Base-by-base conservation (phyloP, 2,888 invertebrate species). In the Cantharis rufa region DNA sequence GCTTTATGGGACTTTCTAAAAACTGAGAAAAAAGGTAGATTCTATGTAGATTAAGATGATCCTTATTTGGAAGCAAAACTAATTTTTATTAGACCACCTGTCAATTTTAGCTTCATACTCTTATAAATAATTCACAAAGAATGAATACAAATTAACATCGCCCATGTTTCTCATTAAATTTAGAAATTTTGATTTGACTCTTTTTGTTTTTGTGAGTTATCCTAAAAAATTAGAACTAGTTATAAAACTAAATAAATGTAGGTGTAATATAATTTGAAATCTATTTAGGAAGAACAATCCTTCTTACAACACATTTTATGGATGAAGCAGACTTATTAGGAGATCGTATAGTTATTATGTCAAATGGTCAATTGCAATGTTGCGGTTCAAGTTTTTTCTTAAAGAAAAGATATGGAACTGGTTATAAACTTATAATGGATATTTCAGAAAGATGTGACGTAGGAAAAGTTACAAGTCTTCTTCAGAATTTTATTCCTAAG, bases 241-340 rank as follows among this genome's bases (percentile, higher is more conserved):
- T 2, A 18, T 18, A 18, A 18, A 18, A 21, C 21, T 5, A 21
- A 21, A 21, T 5, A 21, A 21, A 21, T 21, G 3, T 21, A 0
- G 3, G 3, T 21, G 21, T 21, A 21, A 21, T 21, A 21, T 24
- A 24, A 9, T 24, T 24, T 24, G 7, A 24, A 24, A 24, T 24
- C 1, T 24, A 78, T 81, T 11, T 79, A 89, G 94, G 93, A 15
- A 91, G 95, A 15, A 95, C 96, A 0, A 91, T 97, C 84, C 90
- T 97, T 64, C 89, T 97, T 76, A 94, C 96, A 0, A 95, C 95
- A 0, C 95, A 97, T 87, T 96, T 95, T 86, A 96, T 96, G 96
- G 96, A 96, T 84, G 96, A 97, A 88, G 96, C 96, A 1, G 96
- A 97, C 87, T 90, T 94, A 64, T 90, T 96, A 1, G 96, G 96